phyloP scores from a whole-genome alignment of 2,113 vertebrate species.

The Ptychochromis oligacanthus region DNA sequence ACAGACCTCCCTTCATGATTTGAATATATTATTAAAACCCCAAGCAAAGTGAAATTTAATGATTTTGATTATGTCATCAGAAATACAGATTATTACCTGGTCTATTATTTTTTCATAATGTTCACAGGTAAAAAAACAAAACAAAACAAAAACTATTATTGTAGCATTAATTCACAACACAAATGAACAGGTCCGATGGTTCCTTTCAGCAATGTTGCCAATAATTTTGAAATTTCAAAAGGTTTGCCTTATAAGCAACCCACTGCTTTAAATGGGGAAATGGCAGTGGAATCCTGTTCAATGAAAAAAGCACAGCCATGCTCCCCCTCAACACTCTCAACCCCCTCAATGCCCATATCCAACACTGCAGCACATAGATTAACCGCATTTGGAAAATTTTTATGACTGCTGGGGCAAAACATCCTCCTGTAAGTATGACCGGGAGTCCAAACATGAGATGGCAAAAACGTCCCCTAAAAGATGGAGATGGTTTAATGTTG shows the following conservation, averaged over 20 bases:
- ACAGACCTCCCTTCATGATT: background rate
- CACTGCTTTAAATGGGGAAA: conserved; percentile 12
- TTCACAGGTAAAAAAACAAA: background rate
- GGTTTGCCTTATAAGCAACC: conserved; percentile 25
- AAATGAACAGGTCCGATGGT: conserved; percentile 11
- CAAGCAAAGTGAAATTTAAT: conserved; percentile 5
- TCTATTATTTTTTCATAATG: background rate
- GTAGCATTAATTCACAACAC: background rate
- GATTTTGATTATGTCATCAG: conserved; percentile 11
- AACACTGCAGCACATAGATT: conserved; percentile 43
- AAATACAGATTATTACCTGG: background rate
- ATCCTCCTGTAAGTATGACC: conserved; percentile 17
- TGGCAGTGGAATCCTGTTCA: conserved; percentile 24
- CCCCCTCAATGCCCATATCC: background rate
- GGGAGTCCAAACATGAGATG: conserved; percentile 6
- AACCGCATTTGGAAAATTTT: conserved; percentile 36
- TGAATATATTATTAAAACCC: conserved; percentile 2
- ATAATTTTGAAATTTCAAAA: conserved; percentile 19
- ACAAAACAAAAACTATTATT: background rate
- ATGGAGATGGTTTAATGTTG: background rate
- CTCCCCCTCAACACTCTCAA: background rate
- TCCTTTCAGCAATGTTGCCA: background rate
- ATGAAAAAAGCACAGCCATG: conserved; percentile 1
- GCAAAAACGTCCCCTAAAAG: background rate
- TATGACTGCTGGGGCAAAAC: conserved; percentile 29